A percentile compares a stretch with the other conserved stretches of the same genome.
These are phyloP conservation scores for Cataglyphis hispanica DNA, from an alignment of 1,140 invertebrate genomes.

Conservation along the genomic window DNA sequence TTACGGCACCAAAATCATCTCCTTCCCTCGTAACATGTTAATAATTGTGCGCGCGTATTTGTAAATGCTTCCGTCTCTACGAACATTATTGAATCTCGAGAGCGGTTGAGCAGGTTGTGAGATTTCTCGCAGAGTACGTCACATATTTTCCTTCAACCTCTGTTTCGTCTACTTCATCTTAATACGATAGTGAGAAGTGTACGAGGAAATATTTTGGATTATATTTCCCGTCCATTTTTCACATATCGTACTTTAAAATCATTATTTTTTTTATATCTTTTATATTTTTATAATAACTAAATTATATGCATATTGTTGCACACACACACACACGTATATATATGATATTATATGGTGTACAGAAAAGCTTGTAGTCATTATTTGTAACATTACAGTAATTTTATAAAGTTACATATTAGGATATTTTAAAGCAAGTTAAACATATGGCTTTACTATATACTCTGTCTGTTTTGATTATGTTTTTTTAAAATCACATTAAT, in stretches of 20 bases:
- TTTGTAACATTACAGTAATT: slow-evolving; percentile 8
- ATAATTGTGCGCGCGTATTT: slow-evolving; percentile 58
- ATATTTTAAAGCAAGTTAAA: not conserved
- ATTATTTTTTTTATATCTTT: not conserved
- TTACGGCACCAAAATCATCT: slow-evolving; percentile 40
- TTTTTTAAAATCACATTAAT: not conserved
- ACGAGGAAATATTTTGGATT: not conserved
- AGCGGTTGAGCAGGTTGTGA: slow-evolving; percentile 10
- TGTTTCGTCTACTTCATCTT: not conserved
- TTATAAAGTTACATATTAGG: not conserved
- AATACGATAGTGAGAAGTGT: not conserved
- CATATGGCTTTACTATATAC: not conserved
- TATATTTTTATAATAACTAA: not conserved
- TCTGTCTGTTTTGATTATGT: not conserved
- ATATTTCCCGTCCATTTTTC: not conserved
- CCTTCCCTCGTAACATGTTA: slow-evolving; percentile 49
- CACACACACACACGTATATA: not conserved
- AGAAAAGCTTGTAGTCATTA: not conserved
- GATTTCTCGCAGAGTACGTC: slow-evolving; percentile 47
- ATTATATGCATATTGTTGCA: not conserved
- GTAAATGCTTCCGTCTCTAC: slow-evolving; percentile 57
- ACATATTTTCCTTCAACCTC: not conserved
- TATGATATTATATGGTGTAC: not conserved
- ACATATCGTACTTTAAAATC: not conserved
- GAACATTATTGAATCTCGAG: slow-evolving; percentile 70